Base-by-base conservation (phyloP, 2,797 vertebrate genomes). In the Epinephelus awoara region DNA sequence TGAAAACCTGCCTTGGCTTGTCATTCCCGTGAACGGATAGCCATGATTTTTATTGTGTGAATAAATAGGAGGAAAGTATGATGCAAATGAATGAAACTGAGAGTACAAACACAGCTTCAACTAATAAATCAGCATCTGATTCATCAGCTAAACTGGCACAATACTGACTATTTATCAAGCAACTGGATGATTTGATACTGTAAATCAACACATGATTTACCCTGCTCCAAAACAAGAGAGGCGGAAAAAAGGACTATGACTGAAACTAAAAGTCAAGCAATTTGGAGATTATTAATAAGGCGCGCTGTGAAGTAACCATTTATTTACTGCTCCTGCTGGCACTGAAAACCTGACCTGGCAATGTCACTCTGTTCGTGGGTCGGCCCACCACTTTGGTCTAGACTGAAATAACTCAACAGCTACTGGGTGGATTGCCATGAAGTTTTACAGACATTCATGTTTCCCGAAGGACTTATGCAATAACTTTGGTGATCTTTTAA, bases 1-100 rank as follows among this genome's bases (percentile, higher is more conserved):
- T 72, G 42, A 74, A 81, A 66, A 65, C 72, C 49, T 77, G 82
- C 46, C 21, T 51, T 67, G 71, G n/a, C 77, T 72, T 75, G 13
- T 58, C 38, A 18, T 67, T 75, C 42, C 44, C 46, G 34, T 52
- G 29, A 77, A 54, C 57, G 61, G 19, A 55, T 17, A 29, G 58
- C 29, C 64, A 55, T 67, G 54, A 3, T 52, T 77, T 80, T 69
- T 79, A 75, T 74, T 72, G 25, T 57, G 12, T 64, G 15, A 55
- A 42, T 78, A 38, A 80, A 72, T 56, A 50, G 61, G 2, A 64
- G 61, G 51, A 77, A 84, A 73, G 27, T 59, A 75, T 75, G 77
- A 82, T 55, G 58, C n/a, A 64, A 67, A 66, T 34, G 17, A 55
- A 81, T 54, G 18, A 47, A 77, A 57, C 2, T 5, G n/a, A 61